Base-by-base conservation (phyloP, 2,888 invertebrate species). In the Camptogramma bilineatum region DNA sequence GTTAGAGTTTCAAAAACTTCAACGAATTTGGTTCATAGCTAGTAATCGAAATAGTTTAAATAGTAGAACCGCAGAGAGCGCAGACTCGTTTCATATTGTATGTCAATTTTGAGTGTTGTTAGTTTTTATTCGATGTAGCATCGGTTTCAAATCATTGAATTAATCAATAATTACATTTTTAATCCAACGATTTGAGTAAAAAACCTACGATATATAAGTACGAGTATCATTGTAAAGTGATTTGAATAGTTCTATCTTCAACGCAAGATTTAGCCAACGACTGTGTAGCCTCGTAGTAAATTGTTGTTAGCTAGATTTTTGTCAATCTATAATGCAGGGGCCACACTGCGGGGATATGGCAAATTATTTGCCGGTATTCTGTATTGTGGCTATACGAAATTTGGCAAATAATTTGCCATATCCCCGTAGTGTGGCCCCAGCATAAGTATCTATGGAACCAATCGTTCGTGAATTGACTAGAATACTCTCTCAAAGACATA, bases 91-190 rank as follows among this genome's bases (percentile, higher is more conserved):
- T 77, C 72, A 69, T 70, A 62, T 73, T 71, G 69, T 73, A 75
- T 78, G 82, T 85, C 80, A 78, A 82, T 79, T 81, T 76, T 72
- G 75, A 80, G 53, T 64, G 63, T 62, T 79, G 68, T 79, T 81
- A 83, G 74, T 73, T 76, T 78, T 82, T 80, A 79, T 82, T 81
- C 78, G 74, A 73, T 70, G 69, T 75, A 19, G 17, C 84, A 78
- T 81, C 82, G 84, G 87, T 90, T 88, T 90, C 85, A 75, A 84
- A 86, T 89, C 86, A 91, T 89, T 89, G 86, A 89, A 88, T 76
- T 85, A 85, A 44, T 42, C 39, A 34, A 66, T 77, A 17, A 75
- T 74, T 62, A 61, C 72, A 63, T 73, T 68, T 79, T 72, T 83
- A 77, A 79, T 82, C 76, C 82, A 86, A 85, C 83, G 85, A 87